These are phyloP conservation scores for Ceyx margarethae DNA, from an alignment of 2,113 vertebrate genomes.

Conservation along the genomic window DNA sequence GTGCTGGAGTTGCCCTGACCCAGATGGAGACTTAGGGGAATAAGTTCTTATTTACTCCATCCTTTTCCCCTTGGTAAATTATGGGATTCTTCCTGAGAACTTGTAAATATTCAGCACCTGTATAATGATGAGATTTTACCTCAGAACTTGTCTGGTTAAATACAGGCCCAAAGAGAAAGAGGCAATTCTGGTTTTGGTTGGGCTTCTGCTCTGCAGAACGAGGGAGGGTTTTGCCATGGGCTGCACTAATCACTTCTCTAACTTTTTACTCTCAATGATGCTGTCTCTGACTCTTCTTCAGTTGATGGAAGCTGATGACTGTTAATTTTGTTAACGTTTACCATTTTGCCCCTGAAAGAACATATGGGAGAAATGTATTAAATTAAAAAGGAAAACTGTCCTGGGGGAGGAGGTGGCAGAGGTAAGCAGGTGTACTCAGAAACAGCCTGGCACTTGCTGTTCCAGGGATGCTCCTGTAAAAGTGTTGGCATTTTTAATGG, in stretches of 20 bases:
- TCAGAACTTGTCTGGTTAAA: not conserved
- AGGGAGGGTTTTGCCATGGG: not conserved
- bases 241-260: not conserved
- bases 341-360: not conserved
- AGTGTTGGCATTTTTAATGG: not conserved
- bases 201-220: not conserved
- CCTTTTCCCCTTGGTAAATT: not conserved
- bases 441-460: not conserved
- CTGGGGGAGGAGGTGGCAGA: not conserved
- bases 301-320: not conserved
- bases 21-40: not conserved
- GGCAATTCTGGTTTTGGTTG: not conserved
- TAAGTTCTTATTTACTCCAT: not conserved
- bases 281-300: not conserved
- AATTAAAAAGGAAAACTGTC: not conserved
- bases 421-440: slow-evolving; percentile 1
- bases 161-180: not conserved
- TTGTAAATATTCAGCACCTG: not conserved
- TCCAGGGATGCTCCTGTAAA: not conserved
- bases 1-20: too few species aligned
- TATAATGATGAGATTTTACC: not conserved
- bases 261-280: not conserved
- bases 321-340: not conserved
- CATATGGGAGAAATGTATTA: not conserved
- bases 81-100: not conserved